phyloP scores from a whole-genome alignment of 2,113 vertebrate genomes.

The Eira barbara region DNA sequence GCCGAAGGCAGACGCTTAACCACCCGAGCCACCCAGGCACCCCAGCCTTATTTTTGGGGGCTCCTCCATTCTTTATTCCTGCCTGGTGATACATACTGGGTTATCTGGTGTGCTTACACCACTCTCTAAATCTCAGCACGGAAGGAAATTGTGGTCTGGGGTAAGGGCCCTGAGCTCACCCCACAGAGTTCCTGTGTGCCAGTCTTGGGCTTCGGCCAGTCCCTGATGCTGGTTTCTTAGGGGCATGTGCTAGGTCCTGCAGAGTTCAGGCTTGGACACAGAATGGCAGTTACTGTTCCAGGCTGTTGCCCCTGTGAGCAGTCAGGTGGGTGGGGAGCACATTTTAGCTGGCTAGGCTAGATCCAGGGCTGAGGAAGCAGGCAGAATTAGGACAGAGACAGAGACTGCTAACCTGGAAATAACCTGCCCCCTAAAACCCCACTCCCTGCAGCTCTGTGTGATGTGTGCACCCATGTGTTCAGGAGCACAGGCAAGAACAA shows the following conservation, averaged over 20 bases:
- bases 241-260: not conserved
- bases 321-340: not conserved
- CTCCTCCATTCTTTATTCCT: not conserved
- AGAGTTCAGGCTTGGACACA: not conserved
- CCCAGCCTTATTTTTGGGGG: not conserved
- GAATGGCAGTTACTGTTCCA: not conserved
- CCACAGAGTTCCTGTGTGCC: not conserved
- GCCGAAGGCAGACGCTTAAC: no score
- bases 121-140: not conserved
- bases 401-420: not conserved
- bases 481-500: not conserved
- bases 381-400: not conserved
- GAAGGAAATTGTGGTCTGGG: not conserved
- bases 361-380: not conserved
- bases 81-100: no score
- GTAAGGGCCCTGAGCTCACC: not conserved
- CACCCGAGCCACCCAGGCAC: no score
- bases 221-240: not conserved
- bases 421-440: not conserved
- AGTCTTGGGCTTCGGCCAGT: not conserved
- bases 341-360: not conserved
- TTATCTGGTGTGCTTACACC: not conserved
- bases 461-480: not conserved
- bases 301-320: not conserved
- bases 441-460: not conserved